A percentile compares a stretch with the other conserved stretches of the same genome.
phyloP scores from a whole-genome alignment of 2,113 vertebrate species.

The Donacobius atricapilla region DNA sequence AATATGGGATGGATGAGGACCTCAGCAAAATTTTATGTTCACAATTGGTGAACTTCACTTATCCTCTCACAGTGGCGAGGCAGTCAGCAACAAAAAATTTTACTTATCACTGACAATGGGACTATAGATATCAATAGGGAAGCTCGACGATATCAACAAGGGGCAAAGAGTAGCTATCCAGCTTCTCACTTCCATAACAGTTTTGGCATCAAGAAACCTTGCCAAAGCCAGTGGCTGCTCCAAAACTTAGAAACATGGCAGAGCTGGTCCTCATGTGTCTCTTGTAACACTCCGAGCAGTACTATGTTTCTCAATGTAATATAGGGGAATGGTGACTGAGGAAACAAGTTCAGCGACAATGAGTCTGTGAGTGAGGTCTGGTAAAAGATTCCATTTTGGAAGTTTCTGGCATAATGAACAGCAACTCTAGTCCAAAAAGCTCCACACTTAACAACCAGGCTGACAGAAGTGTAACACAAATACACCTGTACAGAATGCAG shows the following conservation, averaged over 20 bases:
- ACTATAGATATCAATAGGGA: background rate
- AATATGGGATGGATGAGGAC: background rate
- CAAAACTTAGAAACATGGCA: background rate
- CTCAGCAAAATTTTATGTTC: background rate
- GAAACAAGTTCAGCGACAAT: background rate
- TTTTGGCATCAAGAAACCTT: background rate
- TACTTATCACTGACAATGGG: background rate
- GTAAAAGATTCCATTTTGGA: background rate
- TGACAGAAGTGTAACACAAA: background rate
- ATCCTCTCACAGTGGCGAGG: background rate
- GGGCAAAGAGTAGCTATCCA: background rate
- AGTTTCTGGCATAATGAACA: background rate
- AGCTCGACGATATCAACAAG: rapidly evolving
- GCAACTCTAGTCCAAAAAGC: background rate
- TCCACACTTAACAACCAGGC: background rate
- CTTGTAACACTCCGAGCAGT: background rate
- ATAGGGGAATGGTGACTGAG: background rate
- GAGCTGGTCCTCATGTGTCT: background rate
- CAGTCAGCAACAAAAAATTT: background rate
- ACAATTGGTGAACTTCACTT: background rate
- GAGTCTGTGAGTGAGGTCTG: background rate
- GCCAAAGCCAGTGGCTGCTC: background rate
- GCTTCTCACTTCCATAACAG: background rate
- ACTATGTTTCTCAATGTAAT: background rate
- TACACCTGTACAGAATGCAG: background rate